Evolutionary conservation across 2,797 vertebrate genomes (phyloP).

Genomic region (Spinibarbus caldwelli): DNA sequence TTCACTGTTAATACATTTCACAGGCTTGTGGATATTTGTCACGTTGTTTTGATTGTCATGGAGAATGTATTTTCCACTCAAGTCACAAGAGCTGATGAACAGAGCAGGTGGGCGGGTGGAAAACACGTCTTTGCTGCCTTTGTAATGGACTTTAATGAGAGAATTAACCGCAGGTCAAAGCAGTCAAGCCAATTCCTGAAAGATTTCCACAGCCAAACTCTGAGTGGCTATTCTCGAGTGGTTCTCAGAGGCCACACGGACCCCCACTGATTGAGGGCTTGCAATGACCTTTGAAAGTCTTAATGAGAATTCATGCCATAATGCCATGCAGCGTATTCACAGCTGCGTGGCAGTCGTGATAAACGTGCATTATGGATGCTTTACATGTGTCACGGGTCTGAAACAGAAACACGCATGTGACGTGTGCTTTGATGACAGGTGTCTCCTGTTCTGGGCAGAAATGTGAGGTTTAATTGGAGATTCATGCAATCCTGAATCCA

Average conservation of each 20-base stretch:
- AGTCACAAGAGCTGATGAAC: constrained; percentile 13
- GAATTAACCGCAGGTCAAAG: constrained; percentile 31
- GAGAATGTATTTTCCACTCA: neutral
- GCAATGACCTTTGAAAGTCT: constrained; percentile 5
- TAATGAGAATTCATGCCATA: neutral
- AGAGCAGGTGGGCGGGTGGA: constrained; percentile 9
- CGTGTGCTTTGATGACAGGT: neutral
- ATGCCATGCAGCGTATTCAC: neutral
- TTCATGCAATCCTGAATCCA: neutral
- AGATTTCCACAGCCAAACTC: neutral
- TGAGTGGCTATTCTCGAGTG: neutral
- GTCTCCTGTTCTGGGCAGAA: neutral
- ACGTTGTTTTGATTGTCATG: neutral
- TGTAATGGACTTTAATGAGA: constrained; percentile 29
- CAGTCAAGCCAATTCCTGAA: neutral
- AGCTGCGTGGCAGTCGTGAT: neutral
- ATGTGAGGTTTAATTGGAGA: neutral
- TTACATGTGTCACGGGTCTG: neutral
- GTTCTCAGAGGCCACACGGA: neutral
- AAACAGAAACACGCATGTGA: neutral
- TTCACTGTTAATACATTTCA: neutral
- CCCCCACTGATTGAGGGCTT: neutral
- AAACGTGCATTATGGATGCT: neutral
- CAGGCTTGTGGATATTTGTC: neutral
- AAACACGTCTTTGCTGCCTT: constrained; percentile 16